Percentiles rank a stretch among this genome's conserved stretches.
phyloP scores from a whole-genome alignment of 2,797 vertebrate species.

The Lophotriccus pileatus region DNA sequence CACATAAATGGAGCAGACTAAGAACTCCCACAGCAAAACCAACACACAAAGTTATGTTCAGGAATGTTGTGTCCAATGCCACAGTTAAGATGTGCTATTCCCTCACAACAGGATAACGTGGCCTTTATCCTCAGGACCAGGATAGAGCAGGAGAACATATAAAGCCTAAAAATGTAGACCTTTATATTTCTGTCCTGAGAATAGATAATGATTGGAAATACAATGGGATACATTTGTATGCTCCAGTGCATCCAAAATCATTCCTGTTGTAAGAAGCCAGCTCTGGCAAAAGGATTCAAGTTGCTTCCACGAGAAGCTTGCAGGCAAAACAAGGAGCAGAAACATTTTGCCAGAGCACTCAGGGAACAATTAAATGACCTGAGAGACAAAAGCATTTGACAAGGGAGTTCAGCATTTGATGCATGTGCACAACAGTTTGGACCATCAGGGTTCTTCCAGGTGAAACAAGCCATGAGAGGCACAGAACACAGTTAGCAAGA shows the following conservation, averaged over 20 bases:
- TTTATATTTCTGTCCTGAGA: conserved; percentile 3
- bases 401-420: neutral
- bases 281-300: neutral
- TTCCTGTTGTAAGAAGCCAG: neutral
- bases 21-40: neutral
- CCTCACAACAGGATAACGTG: neutral
- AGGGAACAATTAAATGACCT: neutral
- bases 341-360: neutral
- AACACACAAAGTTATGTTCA: neutral
- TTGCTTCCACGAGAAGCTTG: neutral
- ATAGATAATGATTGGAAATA: neutral
- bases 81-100: neutral
- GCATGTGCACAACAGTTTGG: neutral
- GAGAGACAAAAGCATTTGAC: neutral
- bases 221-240: neutral
- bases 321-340: neutral
- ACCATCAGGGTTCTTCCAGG: neutral
- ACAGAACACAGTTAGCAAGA: neutral
- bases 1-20: neutral
- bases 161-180: neutral
- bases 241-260: neutral
- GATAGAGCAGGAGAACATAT: neutral
- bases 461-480: neutral
- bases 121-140: neutral
- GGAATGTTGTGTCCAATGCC: neutral